Conservation (phyloP, 2,888 invertebrate species). For the Erannis defoliaria region DNA sequence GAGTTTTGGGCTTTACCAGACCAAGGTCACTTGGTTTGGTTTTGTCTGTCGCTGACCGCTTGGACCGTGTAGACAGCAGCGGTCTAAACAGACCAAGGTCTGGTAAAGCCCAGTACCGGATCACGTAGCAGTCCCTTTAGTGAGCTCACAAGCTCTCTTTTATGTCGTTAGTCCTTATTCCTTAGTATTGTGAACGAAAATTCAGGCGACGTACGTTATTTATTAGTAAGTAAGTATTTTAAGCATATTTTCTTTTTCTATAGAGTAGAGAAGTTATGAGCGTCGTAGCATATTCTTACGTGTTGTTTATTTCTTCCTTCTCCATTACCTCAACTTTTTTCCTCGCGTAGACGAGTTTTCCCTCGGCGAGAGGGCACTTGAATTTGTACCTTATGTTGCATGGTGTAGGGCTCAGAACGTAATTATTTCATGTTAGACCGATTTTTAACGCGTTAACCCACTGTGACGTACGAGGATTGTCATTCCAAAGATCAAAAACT, state of each 20-base stretch:
- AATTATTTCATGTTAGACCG: not conserved
- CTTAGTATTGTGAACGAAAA: not conserved
- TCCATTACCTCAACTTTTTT: not conserved
- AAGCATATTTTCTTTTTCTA: not conserved
- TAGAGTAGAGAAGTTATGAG: not conserved
- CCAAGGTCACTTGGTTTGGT: no score
- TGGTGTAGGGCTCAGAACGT: not conserved
- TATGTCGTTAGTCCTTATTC: not conserved
- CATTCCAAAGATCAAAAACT: not conserved
- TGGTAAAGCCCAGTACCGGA: no score
- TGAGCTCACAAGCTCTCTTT: no score
- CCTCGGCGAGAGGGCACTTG: not conserved
- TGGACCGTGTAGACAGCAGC: no score
- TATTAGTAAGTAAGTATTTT: not conserved
- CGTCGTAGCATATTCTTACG: not conserved
- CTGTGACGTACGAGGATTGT: not conserved
- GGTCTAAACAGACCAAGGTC: no score
- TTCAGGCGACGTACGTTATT: not conserved
- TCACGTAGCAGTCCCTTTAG: no score
- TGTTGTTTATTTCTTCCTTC: not conserved
- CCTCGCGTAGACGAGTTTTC: not conserved
- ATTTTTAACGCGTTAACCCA: not conserved
- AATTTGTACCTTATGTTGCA: not conserved
- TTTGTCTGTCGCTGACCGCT: no score
- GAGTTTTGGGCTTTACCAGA: no score